Evolutionary conservation across 2,113 vertebrate genomes (phyloP).

Genomic region (Xenopus laevis): DNA sequence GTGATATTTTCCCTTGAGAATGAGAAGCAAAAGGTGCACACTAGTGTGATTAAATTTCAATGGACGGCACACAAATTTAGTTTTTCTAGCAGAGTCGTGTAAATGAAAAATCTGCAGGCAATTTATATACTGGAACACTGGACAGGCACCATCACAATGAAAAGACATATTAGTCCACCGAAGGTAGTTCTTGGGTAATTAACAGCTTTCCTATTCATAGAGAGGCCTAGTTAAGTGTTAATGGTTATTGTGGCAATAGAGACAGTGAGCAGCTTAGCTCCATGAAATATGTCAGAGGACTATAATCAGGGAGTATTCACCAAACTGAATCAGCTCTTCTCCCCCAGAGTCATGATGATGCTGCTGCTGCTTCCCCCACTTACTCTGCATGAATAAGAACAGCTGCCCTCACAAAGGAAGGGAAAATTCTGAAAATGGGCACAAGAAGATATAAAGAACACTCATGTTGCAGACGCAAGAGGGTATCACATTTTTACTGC

Average conservation of each 20-base stretch:
- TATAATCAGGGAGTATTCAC: conserved; percentile 31
- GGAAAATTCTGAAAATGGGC: background rate
- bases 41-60: no score
- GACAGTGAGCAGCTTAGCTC: conserved; percentile 11
- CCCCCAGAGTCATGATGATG: background rate
- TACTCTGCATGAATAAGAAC: conserved; percentile 5
- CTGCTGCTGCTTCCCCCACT: conserved; percentile 14
- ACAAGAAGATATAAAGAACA: background rate
- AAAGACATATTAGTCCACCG: background rate
- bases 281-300: conserved; percentile 10
- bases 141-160: background rate
- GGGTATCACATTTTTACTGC: background rate
- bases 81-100: no score
- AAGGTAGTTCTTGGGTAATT: conserved; percentile 4
- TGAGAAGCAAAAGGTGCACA: no score
- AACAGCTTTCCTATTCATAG: conserved; percentile 1
- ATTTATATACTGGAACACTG: no score
- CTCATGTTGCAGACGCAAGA: background rate
- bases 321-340: conserved; percentile 13
- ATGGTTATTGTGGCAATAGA: conserved; percentile 13
- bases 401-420: conserved; percentile 34
- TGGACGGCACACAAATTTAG: no score
- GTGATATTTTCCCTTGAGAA: no score
- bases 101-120: no score
- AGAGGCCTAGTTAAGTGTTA: conserved; percentile 9